These are phyloP conservation scores for Stictocephala bisonia DNA, from an alignment of 2,888 invertebrate genomes.

Conservation along the genomic window DNA sequence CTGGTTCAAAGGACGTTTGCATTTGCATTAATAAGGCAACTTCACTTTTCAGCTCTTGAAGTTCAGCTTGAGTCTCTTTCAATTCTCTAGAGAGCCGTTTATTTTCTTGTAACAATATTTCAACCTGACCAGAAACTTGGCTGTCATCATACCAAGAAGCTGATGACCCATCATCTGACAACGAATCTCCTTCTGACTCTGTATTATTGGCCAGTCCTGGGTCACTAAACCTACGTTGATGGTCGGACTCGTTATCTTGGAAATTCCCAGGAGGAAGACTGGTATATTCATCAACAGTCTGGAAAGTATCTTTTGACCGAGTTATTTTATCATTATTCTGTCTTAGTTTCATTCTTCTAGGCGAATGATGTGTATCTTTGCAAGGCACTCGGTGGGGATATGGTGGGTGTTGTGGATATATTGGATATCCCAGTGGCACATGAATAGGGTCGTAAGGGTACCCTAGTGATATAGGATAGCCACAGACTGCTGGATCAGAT, in stretches of 20 bases:
- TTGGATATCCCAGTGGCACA: slow-evolving; percentile 33
- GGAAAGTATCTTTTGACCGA: background rate
- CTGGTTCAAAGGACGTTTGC: slow-evolving; percentile 41
- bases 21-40: slow-evolving; percentile 19
- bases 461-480: slow-evolving; percentile 61
- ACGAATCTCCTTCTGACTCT: slow-evolving; percentile 36
- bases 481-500: slow-evolving; percentile 65
- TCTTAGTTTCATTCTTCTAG: background rate
- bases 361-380: slow-evolving; percentile 6
- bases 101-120: slow-evolving; percentile 35
- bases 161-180: slow-evolving; percentile 1
- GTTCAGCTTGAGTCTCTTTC: slow-evolving; percentile 38
- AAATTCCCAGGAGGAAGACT: slow-evolving; percentile 47
- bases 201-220: slow-evolving; percentile 42
- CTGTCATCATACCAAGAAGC: slow-evolving; percentile 22
- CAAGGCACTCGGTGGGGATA: slow-evolving; percentile 25
- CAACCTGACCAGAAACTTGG: slow-evolving; percentile 22
- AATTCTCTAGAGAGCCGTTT: slow-evolving; percentile 40
- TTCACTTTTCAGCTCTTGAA: slow-evolving; percentile 44
- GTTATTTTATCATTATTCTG: slow-evolving; percentile 1
- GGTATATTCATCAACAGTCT: slow-evolving; percentile 40
- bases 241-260: slow-evolving; percentile 45
- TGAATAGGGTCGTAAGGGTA: slow-evolving; percentile 40
- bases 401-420: slow-evolving; percentile 26
- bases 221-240: slow-evolving; percentile 48